phyloP scores from a whole-genome alignment of 2,797 vertebrate species.

The Macroramphosus scolopax region DNA sequence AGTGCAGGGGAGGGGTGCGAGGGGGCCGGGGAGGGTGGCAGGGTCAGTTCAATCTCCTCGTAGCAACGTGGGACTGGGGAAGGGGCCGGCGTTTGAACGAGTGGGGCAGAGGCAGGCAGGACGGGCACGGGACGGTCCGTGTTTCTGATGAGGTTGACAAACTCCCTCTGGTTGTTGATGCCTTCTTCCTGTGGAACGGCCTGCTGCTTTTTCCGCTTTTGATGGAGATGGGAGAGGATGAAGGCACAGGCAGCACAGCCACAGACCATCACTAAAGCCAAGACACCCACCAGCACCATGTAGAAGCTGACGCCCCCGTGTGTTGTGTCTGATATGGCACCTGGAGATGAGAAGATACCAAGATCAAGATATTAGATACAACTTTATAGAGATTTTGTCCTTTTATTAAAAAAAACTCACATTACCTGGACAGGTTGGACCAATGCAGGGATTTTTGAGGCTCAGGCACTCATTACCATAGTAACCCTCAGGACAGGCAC shows the following conservation, averaged over 20 bases:
- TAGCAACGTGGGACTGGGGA: slow-evolving; percentile 48
- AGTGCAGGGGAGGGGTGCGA: slow-evolving; percentile 66
- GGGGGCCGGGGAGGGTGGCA: slow-evolving; percentile 62
- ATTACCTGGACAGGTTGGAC: slow-evolving; percentile 75
- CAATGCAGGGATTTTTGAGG: slow-evolving; percentile 70
- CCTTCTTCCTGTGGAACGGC: slow-evolving; percentile 64
- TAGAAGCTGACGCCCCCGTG: slow-evolving; percentile 64
- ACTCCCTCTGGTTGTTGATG: slow-evolving; percentile 82
- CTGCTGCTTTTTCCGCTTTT: slow-evolving; percentile 71
- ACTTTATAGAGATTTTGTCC: not conserved
- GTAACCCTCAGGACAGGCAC: slow-evolving; percentile 77
- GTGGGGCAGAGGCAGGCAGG: slow-evolving; percentile 30
- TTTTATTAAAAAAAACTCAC: not conserved
- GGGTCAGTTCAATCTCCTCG: slow-evolving; percentile 81
- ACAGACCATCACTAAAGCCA: slow-evolving; percentile 66
- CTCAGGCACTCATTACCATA: slow-evolving; percentile 72
- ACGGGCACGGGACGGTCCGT: slow-evolving; percentile 64
- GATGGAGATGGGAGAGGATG: slow-evolving; percentile 71
- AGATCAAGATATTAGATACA: too few relatives aligned
- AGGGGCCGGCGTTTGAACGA: slow-evolving; percentile 24
- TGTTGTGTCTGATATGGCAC: slow-evolving; percentile 63
- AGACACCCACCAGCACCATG: slow-evolving; percentile 72
- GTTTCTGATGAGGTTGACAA: slow-evolving; percentile 81
- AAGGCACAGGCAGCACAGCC: slow-evolving; percentile 65
- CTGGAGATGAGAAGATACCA: slow-evolving; percentile 30